Evolutionary conservation across 2,797 vertebrate species (phyloP), one percentile per base, ranked within the genome.

Genomic region (Thalassophryne amazonica): DNA sequence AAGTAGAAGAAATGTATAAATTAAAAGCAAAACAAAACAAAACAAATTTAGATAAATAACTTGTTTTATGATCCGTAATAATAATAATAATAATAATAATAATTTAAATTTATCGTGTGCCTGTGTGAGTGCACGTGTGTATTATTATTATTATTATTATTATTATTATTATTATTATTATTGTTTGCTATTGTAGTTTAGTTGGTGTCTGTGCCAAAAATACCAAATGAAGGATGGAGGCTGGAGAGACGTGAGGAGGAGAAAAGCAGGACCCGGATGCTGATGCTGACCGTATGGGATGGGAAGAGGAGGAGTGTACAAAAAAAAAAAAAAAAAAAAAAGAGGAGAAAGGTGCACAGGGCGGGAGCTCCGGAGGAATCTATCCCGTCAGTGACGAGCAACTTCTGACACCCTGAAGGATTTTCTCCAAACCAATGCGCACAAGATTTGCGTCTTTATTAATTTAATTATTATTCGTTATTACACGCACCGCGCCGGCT

Each of bases 251-350:
- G 15, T 7, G 57, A 13, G 50, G 30, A 17, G 60, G 70, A 43
- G 59, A 34, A 21, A 32, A 23, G 59, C 62, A 85, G 85, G 81
- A 90, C 88, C 89, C 88, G 89, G 90, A 92, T 91, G 88, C 88
- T 90, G 88, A 90, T 88, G 88, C 83, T 88, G 88, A 64, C 74
- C 69, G 84, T 42, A 46, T 59, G 45, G 69, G 50, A 20, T 47
- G 52, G 56, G 31, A 59, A 45, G 57, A 61, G 61, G 50, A 36
- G 47, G 50, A 62, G 56, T 42, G 63, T 36, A 60, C 67, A 57
- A 69, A 61, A 40, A 24, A 48, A 37, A 39, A 19, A 12, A 19
- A 18, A 24, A 17, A 42, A 54, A 52, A 31, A 53, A 38, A 63
- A 54, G 60, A 41, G 53, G 49, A 33, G 39, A 32, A 27, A 22